Evolutionary conservation across 2,888 invertebrate species (phyloP).

Genomic region (Celastrina argiolus): DNA sequence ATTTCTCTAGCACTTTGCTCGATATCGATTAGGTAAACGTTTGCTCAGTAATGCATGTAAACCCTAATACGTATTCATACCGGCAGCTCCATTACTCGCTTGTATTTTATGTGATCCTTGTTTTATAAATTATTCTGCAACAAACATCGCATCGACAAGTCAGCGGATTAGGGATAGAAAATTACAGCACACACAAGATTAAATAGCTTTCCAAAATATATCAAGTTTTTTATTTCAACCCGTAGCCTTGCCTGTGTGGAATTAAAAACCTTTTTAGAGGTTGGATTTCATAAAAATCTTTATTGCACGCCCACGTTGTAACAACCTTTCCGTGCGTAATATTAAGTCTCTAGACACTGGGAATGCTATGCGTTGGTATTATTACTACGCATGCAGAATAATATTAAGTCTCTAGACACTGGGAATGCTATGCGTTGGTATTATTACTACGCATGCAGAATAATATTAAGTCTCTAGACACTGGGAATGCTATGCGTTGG

Average conservation of each 20-base stretch:
- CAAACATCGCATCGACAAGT: conserved; percentile 14
- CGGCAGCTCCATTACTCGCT: conserved; percentile 20
- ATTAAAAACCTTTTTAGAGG: conserved; percentile 1
- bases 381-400: background rate
- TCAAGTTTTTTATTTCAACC: conserved; percentile 13
- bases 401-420: background rate
- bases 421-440: background rate
- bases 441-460: background rate
- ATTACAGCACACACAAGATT: background rate
- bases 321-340: background rate
- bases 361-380: background rate
- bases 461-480: background rate
- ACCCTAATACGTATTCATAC: conserved; percentile 22
- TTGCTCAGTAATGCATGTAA: conserved; percentile 23
- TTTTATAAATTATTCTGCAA: conserved; percentile 16
- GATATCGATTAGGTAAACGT: conserved; percentile 26
- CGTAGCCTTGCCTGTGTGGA: conserved; percentile 17
- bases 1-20: conserved; percentile 23
- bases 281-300: background rate
- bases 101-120: conserved; percentile 18
- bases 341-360: conserved; percentile 1
- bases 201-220: background rate
- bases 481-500: background rate
- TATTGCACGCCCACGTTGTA: background rate
- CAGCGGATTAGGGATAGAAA: background rate